These are phyloP conservation scores for Uromys caudimaculatus DNA, from an alignment of 2,797 vertebrate species.

Conservation along the genomic window DNA sequence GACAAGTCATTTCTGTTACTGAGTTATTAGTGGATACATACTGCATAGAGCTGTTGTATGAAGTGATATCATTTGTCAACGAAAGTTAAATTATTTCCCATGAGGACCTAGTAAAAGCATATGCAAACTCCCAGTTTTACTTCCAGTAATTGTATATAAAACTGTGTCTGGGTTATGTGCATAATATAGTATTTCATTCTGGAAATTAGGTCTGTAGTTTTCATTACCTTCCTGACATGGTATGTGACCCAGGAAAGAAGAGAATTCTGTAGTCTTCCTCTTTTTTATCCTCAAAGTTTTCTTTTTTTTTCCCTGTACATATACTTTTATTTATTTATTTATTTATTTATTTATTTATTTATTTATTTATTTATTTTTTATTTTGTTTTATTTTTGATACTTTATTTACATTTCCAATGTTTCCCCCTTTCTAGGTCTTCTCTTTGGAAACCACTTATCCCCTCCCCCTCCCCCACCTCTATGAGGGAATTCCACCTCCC, in stretches of 20 bases:
- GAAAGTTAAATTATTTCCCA: not conserved
- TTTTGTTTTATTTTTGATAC: no score
- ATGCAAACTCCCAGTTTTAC: not conserved
- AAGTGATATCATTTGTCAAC: slow-evolving; percentile 28
- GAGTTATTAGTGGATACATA: not conserved
- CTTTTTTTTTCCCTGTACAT: no score
- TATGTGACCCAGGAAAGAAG: not conserved
- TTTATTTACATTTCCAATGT: no score
- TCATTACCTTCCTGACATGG: not conserved
- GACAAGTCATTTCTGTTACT: not conserved
- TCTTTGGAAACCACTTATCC: no score
- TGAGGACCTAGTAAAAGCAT: not conserved
- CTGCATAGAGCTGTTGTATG: not conserved
- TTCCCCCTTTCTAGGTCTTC: no score
- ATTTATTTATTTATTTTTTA: no score
- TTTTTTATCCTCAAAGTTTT: not conserved
- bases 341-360: no score
- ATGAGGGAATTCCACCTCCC: no score
- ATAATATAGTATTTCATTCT: not conserved
- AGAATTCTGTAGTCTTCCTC: not conserved
- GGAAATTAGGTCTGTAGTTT: not conserved
- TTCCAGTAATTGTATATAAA: slow-evolving; percentile 26
- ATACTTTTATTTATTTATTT: no score
- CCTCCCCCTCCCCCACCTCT: no score
- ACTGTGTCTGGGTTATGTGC: not conserved